A percentile compares a stretch with the other conserved stretches of the same genome.
These are phyloP conservation scores for Aphodius granarius DNA, from an alignment of 2,888 invertebrate species.

Conservation along the genomic window DNA sequence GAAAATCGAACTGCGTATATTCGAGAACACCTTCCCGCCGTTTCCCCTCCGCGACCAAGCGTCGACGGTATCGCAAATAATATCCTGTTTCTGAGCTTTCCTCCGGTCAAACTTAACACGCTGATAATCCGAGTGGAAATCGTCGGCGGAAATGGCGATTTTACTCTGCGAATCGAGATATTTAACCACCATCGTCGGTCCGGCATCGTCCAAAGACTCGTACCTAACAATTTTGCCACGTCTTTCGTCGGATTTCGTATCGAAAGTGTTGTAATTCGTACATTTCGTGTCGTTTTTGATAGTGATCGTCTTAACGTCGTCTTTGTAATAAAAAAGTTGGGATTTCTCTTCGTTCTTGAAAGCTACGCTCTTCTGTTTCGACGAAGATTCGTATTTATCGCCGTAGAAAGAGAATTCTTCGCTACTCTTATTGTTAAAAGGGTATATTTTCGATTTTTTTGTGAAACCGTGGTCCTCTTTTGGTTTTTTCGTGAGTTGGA, in stretches of 20 bases:
- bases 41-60: slow-evolving; percentile 58
- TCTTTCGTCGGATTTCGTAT: slow-evolving; percentile 42
- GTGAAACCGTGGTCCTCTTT: background rate
- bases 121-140: slow-evolving; percentile 47
- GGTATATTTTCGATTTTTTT: slow-evolving; percentile 31
- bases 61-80: slow-evolving; percentile 66
- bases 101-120: slow-evolving; percentile 42
- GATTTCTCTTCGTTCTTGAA: slow-evolving; percentile 50
- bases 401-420: slow-evolving; percentile 43
- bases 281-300: slow-evolving; percentile 48
- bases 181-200: slow-evolving; percentile 46
- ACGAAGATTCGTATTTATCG: slow-evolving; percentile 44
- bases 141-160: slow-evolving; percentile 50
- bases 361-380: slow-evolving; percentile 40
- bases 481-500: background rate
- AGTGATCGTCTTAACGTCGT: slow-evolving; percentile 46
- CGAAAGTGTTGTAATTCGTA: slow-evolving; percentile 52
- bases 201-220: slow-evolving; percentile 48
- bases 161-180: slow-evolving; percentile 49
- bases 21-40: slow-evolving; percentile 47
- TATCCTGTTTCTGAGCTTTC: slow-evolving; percentile 52
- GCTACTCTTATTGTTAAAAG: slow-evolving; percentile 44
- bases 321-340: slow-evolving; percentile 49
- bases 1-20: slow-evolving; percentile 49
- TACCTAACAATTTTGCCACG: slow-evolving; percentile 47